A percentile compares a stretch with the other conserved stretches of the same genome.
Conservation (phyloP, 2,113 vertebrate species). For the Isurus oxyrinchus region DNA sequence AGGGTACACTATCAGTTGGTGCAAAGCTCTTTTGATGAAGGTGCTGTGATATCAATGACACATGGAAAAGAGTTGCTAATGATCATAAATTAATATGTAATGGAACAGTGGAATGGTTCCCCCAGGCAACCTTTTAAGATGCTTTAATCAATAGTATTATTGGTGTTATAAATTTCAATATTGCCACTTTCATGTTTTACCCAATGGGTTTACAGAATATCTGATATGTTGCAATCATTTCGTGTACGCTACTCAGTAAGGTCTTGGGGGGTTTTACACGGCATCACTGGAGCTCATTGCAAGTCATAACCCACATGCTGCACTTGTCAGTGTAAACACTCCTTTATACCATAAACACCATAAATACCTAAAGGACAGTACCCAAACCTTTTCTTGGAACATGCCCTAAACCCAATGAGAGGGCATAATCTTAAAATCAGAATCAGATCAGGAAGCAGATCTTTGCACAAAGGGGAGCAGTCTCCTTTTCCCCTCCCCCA, state of each 20-base stretch:
- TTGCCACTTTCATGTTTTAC: neutral
- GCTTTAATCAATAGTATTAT: conserved; percentile 22
- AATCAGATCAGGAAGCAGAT: neutral
- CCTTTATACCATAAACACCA: neutral
- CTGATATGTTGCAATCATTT: neutral
- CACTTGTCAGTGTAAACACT: neutral
- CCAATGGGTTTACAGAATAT: neutral
- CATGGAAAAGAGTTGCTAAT: neutral
- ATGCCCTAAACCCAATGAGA: neutral
- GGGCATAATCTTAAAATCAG: neutral
- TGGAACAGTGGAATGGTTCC: neutral
- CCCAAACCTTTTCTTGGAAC: neutral
- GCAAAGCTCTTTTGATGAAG: neutral
- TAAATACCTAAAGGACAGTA: neutral
- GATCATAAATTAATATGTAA: conserved; percentile 1
- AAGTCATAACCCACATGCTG: too few species aligned
- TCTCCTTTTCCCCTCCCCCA: too few species aligned
- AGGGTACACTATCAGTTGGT: neutral
- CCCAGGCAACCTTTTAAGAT: neutral
- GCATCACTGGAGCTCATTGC: neutral
- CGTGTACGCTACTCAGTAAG: neutral
- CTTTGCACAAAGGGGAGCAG: neutral
- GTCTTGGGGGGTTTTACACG: neutral
- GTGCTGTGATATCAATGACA: neutral
- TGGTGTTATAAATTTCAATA: conserved; percentile 22